Base-by-base conservation (phyloP, 1,140 invertebrate species). In the Lucilia sericata region DNA sequence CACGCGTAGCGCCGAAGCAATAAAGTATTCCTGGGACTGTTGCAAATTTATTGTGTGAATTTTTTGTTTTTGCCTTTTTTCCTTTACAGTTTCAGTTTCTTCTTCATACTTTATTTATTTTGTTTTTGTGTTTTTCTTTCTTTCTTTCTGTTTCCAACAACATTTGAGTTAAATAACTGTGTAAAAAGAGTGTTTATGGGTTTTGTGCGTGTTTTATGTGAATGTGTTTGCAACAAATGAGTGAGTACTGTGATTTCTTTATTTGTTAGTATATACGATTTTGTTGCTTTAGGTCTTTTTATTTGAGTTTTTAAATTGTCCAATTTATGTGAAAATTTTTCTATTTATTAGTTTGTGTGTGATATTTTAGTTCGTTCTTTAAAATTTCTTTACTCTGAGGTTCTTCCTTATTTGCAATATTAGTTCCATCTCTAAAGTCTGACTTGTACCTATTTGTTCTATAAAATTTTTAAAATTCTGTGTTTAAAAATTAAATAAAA, bases 21-120 rank as follows among this genome's bases (percentile, higher is more conserved):
- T 90, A 90, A 90, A 90, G 89, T 89, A 89, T 89, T 86, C 86
- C 86, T 87, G 84, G 84, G 74, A 70, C 55, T 76, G 81, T 76
- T 70, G 82, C 74, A 83, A 85, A 85, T 85, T 85, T 85, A 85
- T 85, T 74, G 84, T 85, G 84, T 83, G 84, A 83, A 85, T 60
- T 85, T 85, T 82, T 70, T 70, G n/a, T 70, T 7, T 70, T 70
- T 82, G 30, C 76, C 42, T 84, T 60, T 76, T 82, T 25, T 7
- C 78, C 51, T 49, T 12, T 51, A 17, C 42, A 14, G 60, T 49
- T 49, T 49, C 13, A 30, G 60, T 70, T 70, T 70, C 70, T 25
- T 74, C 70, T 10, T 74, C 5, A 8, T 42, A 10, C 42, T 42
- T 42, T 42, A 30, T 25, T 8, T 4, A 42, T 76, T 76, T 55